A percentile compares a stretch with the other conserved stretches of the same genome.
Evolutionary conservation across 2,113 vertebrate species (phyloP).

Genomic region (Tetrax tetrax): DNA sequence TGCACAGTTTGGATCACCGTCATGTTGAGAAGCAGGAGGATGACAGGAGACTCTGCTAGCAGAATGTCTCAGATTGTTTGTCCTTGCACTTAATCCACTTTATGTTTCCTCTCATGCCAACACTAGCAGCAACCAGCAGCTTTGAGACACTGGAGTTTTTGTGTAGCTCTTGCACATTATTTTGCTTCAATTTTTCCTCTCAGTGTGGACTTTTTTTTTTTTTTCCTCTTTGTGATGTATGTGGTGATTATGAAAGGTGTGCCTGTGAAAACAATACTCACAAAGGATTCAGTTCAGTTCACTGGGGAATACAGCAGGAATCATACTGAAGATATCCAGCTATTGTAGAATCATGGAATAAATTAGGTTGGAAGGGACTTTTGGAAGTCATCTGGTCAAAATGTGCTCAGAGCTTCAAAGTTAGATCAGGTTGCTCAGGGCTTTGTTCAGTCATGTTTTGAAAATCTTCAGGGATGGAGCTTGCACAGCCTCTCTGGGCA

Average conservation of each 20-base stretch:
- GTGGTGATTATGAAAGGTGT: slow-evolving; percentile 52
- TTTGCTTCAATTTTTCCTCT: slow-evolving; percentile 47
- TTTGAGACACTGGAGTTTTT: slow-evolving; percentile 55
- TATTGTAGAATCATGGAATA: slow-evolving; percentile 41
- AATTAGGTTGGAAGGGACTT: slow-evolving; percentile 15
- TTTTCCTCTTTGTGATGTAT: slow-evolving; percentile 22
- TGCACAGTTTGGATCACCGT: slow-evolving; percentile 35
- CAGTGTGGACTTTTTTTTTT: neutral
- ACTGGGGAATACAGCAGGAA: neutral
- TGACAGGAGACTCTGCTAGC: slow-evolving; percentile 43
- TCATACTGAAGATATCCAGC: neutral
- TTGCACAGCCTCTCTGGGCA: neutral
- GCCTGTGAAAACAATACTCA: slow-evolving; percentile 51
- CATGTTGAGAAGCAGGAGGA: slow-evolving; percentile 12
- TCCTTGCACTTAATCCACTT: slow-evolving; percentile 61
- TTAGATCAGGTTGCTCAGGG: neutral
- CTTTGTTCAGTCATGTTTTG: slow-evolving; percentile 9
- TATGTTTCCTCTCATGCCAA: slow-evolving; percentile 46
- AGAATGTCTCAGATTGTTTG: slow-evolving; percentile 51
- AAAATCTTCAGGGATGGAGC: neutral
- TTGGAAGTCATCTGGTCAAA: slow-evolving; percentile 41
- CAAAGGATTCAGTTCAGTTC: neutral
- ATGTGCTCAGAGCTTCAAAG: neutral
- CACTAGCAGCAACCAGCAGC: slow-evolving; percentile 48
- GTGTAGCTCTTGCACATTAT: slow-evolving; percentile 8